Conservation (phyloP, 2,113 vertebrate genomes). For the Triplophysa tibetana region DNA sequence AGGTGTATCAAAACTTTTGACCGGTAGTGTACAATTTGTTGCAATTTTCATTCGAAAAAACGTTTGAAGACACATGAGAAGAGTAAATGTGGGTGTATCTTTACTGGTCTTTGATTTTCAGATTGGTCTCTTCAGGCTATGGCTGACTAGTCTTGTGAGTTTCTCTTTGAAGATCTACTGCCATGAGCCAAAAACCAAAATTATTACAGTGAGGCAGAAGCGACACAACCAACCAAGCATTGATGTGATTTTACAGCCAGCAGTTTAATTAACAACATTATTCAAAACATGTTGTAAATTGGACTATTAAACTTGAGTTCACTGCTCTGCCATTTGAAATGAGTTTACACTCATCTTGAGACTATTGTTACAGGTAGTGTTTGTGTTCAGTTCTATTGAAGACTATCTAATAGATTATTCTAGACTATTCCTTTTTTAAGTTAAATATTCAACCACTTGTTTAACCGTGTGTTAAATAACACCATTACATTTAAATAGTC, state of each 20-base stretch:
- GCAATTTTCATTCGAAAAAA: not conserved
- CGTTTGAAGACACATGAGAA: not conserved
- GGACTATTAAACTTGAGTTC: not conserved
- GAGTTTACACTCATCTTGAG: not conserved
- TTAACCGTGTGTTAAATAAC: no score
- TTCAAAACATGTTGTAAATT: slow-evolving; percentile 6
- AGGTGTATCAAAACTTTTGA: no score
- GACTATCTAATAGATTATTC: no score
- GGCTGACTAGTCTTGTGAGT: slow-evolving; percentile 23
- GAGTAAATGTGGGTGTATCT: not conserved
- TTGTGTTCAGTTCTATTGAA: no score
- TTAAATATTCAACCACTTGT: no score
- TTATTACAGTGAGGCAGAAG: not conserved
- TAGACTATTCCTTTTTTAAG: no score
- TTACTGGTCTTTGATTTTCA: slow-evolving; percentile 7
- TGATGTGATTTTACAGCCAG: not conserved
- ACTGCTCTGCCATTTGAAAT: not conserved
- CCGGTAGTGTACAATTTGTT: not conserved
- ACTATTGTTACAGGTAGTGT: no score
- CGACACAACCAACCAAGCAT: slow-evolving; percentile 5
- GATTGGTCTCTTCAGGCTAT: slow-evolving; percentile 19
- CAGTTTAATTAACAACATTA: slow-evolving; percentile 25
- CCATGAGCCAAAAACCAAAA: not conserved
- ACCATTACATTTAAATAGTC: no score
- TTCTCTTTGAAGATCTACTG: slow-evolving; percentile 12